These are phyloP conservation scores for Lucilia sericata DNA, from an alignment of 1,140 invertebrate genomes.

Conservation along the genomic window DNA sequence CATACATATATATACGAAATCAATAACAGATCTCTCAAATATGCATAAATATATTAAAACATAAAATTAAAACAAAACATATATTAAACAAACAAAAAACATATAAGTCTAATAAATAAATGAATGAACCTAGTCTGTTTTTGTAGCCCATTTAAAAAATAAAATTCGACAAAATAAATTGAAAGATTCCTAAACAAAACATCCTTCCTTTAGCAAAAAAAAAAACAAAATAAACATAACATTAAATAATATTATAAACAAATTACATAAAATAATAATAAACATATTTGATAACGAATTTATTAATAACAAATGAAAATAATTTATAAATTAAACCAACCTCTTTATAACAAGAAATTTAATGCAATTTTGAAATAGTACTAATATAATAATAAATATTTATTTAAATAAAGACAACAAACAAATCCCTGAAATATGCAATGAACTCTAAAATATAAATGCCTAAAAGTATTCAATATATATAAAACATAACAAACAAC, in stretches of 20 bases:
- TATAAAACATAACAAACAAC: background rate
- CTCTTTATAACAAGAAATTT: no score
- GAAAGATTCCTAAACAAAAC: constrained; percentile 5
- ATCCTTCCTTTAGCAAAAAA: background rate
- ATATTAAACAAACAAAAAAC: no score
- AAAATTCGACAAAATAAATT: background rate
- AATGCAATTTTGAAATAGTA: no score
- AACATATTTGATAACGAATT: constrained; percentile 12
- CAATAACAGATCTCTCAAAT: no score
- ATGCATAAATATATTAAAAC: no score
- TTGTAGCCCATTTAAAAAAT: background rate
- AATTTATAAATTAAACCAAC: background rate
- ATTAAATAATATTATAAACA: background rate
- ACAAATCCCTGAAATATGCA: constrained; percentile 4
- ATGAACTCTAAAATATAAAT: constrained; percentile 21
- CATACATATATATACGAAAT: no score
- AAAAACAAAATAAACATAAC: background rate
- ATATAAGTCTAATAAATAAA: no score
- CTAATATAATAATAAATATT: no score
- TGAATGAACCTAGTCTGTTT: constrained; percentile 1
- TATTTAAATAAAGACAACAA: background rate
- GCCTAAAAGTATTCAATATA: constrained; percentile 10
- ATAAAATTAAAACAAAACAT: no score
- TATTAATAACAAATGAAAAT: background rate
- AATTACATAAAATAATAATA: background rate